Percentiles rank a stretch among this genome's conserved stretches.
These are phyloP conservation scores for Drosophila silvestris DNA, from an alignment of 2,888 invertebrate genomes.

Conservation along the genomic window DNA sequence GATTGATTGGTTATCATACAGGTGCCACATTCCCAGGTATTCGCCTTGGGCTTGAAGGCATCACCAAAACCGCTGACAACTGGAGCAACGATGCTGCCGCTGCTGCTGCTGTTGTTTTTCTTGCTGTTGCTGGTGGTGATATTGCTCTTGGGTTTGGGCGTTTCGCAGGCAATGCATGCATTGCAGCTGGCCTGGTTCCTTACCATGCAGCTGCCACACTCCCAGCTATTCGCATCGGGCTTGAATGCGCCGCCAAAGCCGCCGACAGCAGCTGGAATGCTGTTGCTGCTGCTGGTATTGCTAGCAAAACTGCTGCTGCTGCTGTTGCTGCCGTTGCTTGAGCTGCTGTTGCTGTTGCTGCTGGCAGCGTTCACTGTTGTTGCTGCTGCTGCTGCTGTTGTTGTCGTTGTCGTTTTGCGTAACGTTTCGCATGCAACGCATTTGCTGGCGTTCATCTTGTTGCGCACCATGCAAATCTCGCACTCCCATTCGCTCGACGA, in stretches of 20 bases:
- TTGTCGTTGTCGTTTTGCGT: constrained; percentile 64
- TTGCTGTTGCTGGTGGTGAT: constrained; percentile 6
- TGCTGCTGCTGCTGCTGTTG: neutral
- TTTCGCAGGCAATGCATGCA: constrained; percentile 87
- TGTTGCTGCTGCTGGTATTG: constrained; percentile 19
- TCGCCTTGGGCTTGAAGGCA: constrained; percentile 86
- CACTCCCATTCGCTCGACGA: constrained; percentile 89
- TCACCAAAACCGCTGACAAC: constrained; percentile 78
- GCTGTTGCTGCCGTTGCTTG: constrained; percentile 12
- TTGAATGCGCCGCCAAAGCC: constrained; percentile 86
- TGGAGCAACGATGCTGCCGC: neutral
- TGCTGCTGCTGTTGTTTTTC: constrained; percentile 8
- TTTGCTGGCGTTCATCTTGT: constrained; percentile 85
- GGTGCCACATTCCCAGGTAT: constrained; percentile 88
- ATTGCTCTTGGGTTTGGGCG: constrained; percentile 83
- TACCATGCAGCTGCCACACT: constrained; percentile 87
- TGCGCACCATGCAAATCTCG: constrained; percentile 87
- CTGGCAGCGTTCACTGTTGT: neutral
- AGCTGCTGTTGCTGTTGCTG: neutral
- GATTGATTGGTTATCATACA: constrained; percentile 87
- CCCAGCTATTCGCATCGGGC: constrained; percentile 87
- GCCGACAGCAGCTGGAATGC: neutral
- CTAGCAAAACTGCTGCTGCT: constrained; percentile 1
- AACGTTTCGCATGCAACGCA: constrained; percentile 87
- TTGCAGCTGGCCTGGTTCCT: constrained; percentile 85